These are phyloP conservation scores for Arctopsyche grandis DNA, from an alignment of 1,140 invertebrate species.

Conservation along the genomic window DNA sequence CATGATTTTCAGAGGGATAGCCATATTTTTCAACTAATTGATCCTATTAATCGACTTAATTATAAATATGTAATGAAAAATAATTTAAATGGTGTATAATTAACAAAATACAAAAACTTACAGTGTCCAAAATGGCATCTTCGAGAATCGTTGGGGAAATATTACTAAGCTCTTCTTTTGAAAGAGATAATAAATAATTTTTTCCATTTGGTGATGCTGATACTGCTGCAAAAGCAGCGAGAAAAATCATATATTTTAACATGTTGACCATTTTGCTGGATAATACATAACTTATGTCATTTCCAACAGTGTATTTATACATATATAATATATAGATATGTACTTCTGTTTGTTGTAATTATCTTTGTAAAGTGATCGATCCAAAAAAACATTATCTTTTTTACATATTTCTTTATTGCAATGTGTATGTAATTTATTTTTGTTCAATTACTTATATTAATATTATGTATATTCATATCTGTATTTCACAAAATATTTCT, in stretches of 20 bases:
- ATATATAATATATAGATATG: too few relatives aligned
- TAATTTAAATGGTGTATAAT: neutral
- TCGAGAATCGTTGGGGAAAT: neutral
- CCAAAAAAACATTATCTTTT: too few relatives aligned
- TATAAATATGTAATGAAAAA: neutral
- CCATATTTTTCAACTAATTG: constrained; percentile 65
- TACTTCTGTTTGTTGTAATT: too few relatives aligned
- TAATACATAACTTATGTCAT: neutral
- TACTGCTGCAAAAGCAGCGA: neutral
- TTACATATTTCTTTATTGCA: too few relatives aligned
- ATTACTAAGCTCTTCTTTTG: neutral
- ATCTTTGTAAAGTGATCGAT: too few relatives aligned
- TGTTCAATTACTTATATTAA: too few relatives aligned
- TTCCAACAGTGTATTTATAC: too few relatives aligned
- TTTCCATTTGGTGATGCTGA: neutral
- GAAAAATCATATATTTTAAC: neutral
- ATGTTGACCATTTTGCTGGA: neutral
- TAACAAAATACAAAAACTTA: neutral
- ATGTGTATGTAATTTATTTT: too few relatives aligned
- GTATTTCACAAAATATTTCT: too few relatives aligned
- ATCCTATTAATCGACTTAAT: constrained; percentile 53
- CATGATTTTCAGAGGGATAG: constrained; percentile 67
- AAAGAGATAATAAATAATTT: neutral
- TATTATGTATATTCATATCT: too few relatives aligned
- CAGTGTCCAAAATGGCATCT: constrained; percentile 8